Evolutionary conservation across 2,888 invertebrate species (phyloP).

Genomic region (Psylliodes chrysocephalus): DNA sequence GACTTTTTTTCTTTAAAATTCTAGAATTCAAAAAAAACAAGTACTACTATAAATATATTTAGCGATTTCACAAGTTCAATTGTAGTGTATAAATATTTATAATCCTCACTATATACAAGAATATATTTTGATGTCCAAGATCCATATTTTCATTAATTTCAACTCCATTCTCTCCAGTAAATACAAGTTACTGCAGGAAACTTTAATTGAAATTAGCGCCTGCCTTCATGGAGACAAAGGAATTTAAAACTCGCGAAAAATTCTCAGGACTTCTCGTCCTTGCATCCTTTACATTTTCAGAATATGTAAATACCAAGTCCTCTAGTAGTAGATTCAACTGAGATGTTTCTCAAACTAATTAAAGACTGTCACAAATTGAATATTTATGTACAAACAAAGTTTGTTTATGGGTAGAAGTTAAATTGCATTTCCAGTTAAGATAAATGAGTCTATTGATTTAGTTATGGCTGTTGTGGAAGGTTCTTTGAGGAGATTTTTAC

Average conservation of each 20-base stretch:
- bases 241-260: constrained; percentile 21
- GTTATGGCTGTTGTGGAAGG: background rate
- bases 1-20: too few species aligned
- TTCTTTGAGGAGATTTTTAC: background rate
- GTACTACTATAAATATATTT: too few species aligned
- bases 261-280: constrained; percentile 2
- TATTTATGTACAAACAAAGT: constrained; percentile 33
- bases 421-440: constrained; percentile 23
- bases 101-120: too few species aligned
- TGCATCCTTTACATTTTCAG: constrained; percentile 13
- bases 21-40: too few species aligned
- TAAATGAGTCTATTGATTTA: constrained; percentile 25
- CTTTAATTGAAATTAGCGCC: constrained; percentile 36
- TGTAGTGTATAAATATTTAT: too few species aligned
- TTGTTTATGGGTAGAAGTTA: constrained; percentile 28
- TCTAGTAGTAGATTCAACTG: constrained; percentile 21
- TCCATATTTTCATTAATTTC: background rate
- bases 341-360: constrained; percentile 33
- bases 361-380: constrained; percentile 32
- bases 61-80: too few species aligned
- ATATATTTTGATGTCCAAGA: too few species aligned
- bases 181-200: constrained; percentile 22
- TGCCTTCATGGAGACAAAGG: constrained; percentile 31
- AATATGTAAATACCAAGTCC: constrained; percentile 29
- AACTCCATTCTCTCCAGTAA: background rate